These are phyloP conservation scores for Hydropsyche betteni DNA, from an alignment of 2,888 invertebrate genomes.

Conservation along the genomic window DNA sequence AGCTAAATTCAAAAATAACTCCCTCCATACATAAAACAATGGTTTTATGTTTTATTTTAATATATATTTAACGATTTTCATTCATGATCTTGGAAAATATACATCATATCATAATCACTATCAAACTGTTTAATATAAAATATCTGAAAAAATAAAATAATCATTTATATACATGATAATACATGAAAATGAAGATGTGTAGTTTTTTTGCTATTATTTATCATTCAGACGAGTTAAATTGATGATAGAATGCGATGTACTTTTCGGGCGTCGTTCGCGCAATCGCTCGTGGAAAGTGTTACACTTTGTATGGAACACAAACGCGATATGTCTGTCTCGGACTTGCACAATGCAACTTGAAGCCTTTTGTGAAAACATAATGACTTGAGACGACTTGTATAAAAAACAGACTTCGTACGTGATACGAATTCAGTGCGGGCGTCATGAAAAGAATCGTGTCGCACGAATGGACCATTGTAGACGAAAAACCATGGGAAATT, in stretches of 20 bases:
- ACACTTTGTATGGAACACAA: constrained; percentile 9
- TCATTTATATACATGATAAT: too few species aligned
- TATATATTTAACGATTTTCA: too few species aligned
- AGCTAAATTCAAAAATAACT: too few species aligned
- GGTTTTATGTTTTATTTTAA: too few species aligned
- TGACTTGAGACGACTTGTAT: not conserved
- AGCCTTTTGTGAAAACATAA: constrained; percentile 19
- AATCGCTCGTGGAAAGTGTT: constrained; percentile 17
- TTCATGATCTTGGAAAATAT: too few species aligned
- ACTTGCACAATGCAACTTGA: constrained; percentile 28
- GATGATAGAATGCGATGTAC: constrained; percentile 3
- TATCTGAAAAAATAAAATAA: too few species aligned
- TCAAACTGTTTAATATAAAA: too few species aligned
- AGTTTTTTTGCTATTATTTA: not conserved
- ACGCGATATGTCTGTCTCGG: constrained; percentile 10
- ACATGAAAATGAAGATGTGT: too few species aligned
- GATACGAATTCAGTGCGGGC: constrained; percentile 25
- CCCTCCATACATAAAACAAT: too few species aligned
- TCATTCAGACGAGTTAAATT: not conserved
- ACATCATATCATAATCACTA: too few species aligned
- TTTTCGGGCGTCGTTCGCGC: not conserved
- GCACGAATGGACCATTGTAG: constrained; percentile 25
- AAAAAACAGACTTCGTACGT: constrained; percentile 22
- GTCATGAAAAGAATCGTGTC: constrained; percentile 30
- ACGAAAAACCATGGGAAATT: constrained; percentile 24